Percentiles rank a stretch among this genome's conserved stretches.
Evolutionary conservation across 2,888 invertebrate species (phyloP).

Genomic region (Perithous albicinctus): DNA sequence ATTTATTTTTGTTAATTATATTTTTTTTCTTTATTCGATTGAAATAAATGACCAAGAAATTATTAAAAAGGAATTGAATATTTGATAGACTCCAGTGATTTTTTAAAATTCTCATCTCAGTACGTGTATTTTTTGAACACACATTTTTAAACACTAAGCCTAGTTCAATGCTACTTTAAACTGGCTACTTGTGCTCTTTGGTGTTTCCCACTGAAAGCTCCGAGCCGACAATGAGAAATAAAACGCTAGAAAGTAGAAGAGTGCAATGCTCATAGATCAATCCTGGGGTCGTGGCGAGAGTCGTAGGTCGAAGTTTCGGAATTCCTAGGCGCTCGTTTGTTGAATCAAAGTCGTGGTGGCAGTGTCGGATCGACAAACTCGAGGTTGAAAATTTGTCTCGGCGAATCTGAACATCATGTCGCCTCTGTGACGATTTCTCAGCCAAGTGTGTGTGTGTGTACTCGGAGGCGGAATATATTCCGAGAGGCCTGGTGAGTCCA

Average conservation of each 20-base stretch:
- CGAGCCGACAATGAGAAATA: background rate
- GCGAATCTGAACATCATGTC: slow-evolving; percentile 35
- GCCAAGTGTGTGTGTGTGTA: slow-evolving; percentile 19
- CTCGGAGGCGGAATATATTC: background rate
- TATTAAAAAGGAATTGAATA: no score
- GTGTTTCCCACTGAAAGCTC: background rate
- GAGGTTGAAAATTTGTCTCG: slow-evolving; percentile 34
- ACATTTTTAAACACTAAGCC: no score
- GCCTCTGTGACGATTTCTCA: slow-evolving; percentile 31
- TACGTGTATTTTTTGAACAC: no score
- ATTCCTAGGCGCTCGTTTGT: slow-evolving; percentile 17
- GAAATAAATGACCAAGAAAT: no score
- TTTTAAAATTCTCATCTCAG: no score
- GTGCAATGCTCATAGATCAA: slow-evolving; percentile 41
- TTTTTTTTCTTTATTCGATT: no score
- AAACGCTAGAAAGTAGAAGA: background rate
- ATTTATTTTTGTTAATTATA: no score
- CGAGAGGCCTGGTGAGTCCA: background rate
- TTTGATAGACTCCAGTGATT: no score
- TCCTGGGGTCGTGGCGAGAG: slow-evolving; percentile 8
- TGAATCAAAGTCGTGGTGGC: background rate
- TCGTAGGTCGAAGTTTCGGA: slow-evolving; percentile 36
- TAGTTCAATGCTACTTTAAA: no score
- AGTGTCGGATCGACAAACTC: slow-evolving; percentile 55
- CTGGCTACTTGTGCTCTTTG: no score